Evolutionary conservation across 2,797 vertebrate species (phyloP).

Genomic region (Poeciliopsis gracilis): DNA sequence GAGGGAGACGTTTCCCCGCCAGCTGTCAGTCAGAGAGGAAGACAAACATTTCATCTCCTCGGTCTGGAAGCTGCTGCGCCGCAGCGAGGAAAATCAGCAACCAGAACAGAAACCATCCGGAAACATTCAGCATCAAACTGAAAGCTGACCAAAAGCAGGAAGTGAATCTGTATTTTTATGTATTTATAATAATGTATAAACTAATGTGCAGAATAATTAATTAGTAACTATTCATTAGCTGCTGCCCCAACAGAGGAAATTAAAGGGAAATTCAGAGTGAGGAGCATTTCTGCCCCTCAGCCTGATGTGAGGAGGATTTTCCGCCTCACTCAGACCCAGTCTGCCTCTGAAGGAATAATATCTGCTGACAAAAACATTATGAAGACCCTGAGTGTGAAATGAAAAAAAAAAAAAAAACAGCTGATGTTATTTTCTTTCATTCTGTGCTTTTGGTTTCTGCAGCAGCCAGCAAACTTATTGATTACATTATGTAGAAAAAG

Average conservation of each 20-base stretch:
- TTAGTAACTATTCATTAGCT: neutral
- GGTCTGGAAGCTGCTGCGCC: conserved; percentile 14
- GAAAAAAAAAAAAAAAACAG: conserved; percentile 6
- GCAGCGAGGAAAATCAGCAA: conserved; percentile 16
- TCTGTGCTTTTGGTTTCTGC: conserved; percentile 49
- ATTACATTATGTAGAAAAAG: conserved; percentile 64
- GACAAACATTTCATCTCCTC: conserved; percentile 52
- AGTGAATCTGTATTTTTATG: no score
- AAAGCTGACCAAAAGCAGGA: neutral
- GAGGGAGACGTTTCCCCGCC: conserved; percentile 33
- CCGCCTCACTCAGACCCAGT: neutral
- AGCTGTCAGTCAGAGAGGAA: conserved; percentile 52
- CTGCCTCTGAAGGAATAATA: neutral
- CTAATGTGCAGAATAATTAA: neutral
- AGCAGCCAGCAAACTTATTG: conserved; percentile 34
- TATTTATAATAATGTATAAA: no score
- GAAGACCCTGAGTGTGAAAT: neutral
- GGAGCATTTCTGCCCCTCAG: neutral
- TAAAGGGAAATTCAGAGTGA: neutral
- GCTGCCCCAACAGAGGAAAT: neutral
- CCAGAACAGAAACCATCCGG: no score
- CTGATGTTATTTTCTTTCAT: conserved; percentile 23
- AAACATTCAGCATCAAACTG: neutral
- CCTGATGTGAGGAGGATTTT: neutral
- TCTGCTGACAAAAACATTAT: conserved; percentile 17